Evolutionary conservation across 2,797 vertebrate species (phyloP).

Genomic region (Varecia variegata): DNA sequence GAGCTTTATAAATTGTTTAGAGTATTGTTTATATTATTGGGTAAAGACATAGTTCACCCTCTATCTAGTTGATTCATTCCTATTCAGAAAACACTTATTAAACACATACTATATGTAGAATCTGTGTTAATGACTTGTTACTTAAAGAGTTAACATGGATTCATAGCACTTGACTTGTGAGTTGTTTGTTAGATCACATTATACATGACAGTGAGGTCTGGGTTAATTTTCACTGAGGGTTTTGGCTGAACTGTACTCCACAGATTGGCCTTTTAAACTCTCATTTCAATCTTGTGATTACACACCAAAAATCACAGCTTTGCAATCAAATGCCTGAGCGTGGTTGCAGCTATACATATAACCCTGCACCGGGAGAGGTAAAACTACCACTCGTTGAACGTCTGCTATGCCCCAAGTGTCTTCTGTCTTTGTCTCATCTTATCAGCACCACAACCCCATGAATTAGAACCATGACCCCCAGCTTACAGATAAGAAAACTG

Average conservation of each 20-base stretch:
- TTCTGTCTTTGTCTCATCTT: not conserved
- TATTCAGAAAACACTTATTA: not conserved
- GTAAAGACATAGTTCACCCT: not conserved
- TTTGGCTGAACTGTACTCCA: not conserved
- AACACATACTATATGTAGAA: not conserved
- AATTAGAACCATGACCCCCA: not conserved
- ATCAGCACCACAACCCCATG: not conserved
- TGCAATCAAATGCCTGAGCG: not conserved
- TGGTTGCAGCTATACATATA: not conserved
- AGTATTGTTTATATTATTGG: not conserved
- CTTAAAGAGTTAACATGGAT: not conserved
- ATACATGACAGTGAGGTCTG: not conserved
- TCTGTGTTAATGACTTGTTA: not conserved
- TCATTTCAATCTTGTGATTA: not conserved
- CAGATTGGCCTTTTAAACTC: not conserved
- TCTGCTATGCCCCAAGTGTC: not conserved
- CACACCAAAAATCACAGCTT: not conserved
- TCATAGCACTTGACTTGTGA: not conserved
- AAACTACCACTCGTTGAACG: not conserved
- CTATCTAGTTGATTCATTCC: not conserved
- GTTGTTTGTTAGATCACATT: not conserved
- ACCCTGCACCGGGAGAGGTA: not conserved
- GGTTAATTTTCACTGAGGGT: not conserved
- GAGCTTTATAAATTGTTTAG: not conserved
- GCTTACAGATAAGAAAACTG: not conserved